These are phyloP conservation scores for Lacerta bilineata DNA, from an alignment of 2,797 vertebrate species.

Conservation along the genomic window DNA sequence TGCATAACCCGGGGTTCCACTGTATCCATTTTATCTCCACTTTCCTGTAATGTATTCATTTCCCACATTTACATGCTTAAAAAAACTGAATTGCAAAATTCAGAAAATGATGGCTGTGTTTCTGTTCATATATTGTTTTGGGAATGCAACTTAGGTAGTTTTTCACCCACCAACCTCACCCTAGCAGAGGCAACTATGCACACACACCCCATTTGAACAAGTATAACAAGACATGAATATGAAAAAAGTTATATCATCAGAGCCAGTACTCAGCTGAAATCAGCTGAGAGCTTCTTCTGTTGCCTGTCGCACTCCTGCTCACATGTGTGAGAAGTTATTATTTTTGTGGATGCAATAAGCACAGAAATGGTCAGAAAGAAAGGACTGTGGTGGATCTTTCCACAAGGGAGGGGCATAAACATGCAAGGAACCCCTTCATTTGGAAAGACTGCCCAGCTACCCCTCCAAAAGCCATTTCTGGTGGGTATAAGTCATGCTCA, in stretches of 20 bases:
- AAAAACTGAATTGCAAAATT: too few relatives aligned
- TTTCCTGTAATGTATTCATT: too few relatives aligned
- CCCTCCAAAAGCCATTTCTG: not conserved
- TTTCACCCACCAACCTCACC: too few relatives aligned
- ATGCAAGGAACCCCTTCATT: not conserved
- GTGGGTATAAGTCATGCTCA: not conserved
- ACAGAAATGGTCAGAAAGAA: not conserved
- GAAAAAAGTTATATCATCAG: not conserved
- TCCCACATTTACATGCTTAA: too few relatives aligned
- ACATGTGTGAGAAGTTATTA: not conserved
- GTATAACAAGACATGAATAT: not conserved
- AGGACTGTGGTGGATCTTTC: not conserved
- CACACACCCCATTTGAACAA: not conserved
- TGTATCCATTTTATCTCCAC: too few relatives aligned
- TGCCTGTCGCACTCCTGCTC: not conserved
- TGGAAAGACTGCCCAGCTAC: not conserved
- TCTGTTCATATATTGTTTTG: too few relatives aligned
- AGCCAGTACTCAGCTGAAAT: not conserved
- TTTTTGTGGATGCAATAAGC: not conserved
- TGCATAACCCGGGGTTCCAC: too few relatives aligned
- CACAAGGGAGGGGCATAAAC: not conserved
- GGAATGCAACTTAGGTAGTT: too few relatives aligned
- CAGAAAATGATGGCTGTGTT: too few relatives aligned
- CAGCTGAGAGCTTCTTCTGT: not conserved
- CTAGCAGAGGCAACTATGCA: too few relatives aligned